A percentile compares a stretch with the other conserved stretches of the same genome.
Conservation (phyloP, 2,888 invertebrate genomes). For the Tetanocera ferruginea region DNA sequence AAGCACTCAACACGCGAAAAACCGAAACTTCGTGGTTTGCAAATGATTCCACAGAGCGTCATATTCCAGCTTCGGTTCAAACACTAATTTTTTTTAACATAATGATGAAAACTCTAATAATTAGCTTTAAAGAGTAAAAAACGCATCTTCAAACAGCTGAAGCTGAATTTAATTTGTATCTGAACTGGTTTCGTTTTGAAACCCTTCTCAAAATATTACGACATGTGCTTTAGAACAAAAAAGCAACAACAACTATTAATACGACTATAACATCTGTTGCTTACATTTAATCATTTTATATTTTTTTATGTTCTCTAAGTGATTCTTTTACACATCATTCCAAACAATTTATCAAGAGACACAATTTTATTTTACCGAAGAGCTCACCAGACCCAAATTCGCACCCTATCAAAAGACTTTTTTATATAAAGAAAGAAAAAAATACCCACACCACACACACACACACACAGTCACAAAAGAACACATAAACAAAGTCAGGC, state of each 20-base stretch:
- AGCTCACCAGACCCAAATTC: not conserved
- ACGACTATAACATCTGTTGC: slow-evolving; percentile 28
- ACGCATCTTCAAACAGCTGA: not conserved
- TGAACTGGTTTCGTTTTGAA: not conserved
- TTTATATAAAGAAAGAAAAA: not conserved
- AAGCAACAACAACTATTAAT: not conserved
- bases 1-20: too few relatives aligned
- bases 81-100: not conserved
- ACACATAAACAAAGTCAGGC: slow-evolving; percentile 6
- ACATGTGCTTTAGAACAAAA: not conserved
- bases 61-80: not conserved
- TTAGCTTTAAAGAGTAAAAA: too few relatives aligned
- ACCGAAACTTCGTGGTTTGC: not conserved
- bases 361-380: not conserved
- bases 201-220: not conserved
- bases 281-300: not conserved
- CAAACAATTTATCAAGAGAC: slow-evolving; percentile 12
- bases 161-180: not conserved
- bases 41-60: not conserved
- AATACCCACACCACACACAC: not conserved
- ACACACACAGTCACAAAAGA: not conserved
- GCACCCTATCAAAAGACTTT: not conserved
- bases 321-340: slow-evolving; percentile 12
- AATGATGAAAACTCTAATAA: not conserved
- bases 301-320: not conserved